Percentiles rank a stretch among this genome's conserved stretches.
phyloP scores from a whole-genome alignment of 1,140 invertebrate species.

The Pteromalus puparum region DNA sequence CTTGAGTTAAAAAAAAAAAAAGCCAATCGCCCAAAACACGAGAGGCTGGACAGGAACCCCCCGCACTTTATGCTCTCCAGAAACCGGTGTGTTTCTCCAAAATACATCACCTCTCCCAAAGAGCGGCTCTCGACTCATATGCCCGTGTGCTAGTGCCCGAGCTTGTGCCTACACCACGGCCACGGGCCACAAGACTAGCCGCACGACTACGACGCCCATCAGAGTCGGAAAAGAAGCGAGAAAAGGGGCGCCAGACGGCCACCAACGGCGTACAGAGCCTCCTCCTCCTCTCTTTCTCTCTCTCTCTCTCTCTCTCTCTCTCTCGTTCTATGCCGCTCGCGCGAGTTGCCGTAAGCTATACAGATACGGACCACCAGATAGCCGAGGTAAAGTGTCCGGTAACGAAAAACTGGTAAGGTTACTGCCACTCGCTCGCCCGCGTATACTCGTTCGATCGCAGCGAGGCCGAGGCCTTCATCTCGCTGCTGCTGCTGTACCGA shows the following conservation, averaged over 20 bases:
- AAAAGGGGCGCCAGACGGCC: slow-evolving; percentile 50
- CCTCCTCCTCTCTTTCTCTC: too few species aligned
- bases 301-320: background rate
- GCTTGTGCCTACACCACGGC: background rate
- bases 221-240: slow-evolving; percentile 19
- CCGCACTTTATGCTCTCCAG: background rate
- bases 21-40: too few species aligned
- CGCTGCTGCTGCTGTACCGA: too few species aligned
- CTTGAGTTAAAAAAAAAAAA: background rate
- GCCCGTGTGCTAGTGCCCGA: background rate
- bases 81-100: slow-evolving; percentile 18
- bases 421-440: background rate
- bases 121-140: background rate
- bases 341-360: background rate
- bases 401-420: slow-evolving; percentile 52
- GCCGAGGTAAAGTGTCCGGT: slow-evolving; percentile 42
- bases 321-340: background rate
- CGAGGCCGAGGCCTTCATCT: background rate
- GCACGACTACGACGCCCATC: background rate
- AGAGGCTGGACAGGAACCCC: background rate
- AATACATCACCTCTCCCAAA: slow-evolving; percentile 4
- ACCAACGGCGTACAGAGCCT: slow-evolving; percentile 52
- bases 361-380: slow-evolving; percentile 27
- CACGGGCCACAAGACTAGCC: background rate
- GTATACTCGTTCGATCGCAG: slow-evolving; percentile 8